Evolutionary conservation across 2,113 vertebrate genomes (phyloP).

Genomic region (Microtus oregoni): DNA sequence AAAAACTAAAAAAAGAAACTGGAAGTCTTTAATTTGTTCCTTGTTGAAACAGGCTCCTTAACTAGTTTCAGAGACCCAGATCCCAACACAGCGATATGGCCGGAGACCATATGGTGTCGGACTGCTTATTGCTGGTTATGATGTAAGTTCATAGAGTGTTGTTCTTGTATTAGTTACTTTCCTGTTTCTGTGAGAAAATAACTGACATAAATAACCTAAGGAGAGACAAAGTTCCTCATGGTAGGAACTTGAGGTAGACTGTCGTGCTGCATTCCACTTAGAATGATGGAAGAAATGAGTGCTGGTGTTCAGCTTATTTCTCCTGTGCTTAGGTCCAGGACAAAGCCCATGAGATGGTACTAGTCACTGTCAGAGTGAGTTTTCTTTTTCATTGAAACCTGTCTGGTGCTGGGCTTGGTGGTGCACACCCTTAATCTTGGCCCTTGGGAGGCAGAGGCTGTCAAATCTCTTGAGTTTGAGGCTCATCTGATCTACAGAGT

Average conservation of each 20-base stretch:
- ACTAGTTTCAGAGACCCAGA: constrained; percentile 94
- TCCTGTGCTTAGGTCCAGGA: background rate
- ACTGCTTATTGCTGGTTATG: constrained; percentile 97
- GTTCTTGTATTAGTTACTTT: background rate
- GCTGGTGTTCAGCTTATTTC: background rate
- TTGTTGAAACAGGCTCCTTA: constrained; percentile 83
- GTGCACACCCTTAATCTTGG: background rate
- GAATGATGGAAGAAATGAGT: no score
- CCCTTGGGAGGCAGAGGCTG: background rate
- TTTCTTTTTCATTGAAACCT: background rate
- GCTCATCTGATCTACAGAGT: background rate
- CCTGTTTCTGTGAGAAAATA: background rate
- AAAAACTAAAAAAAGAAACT: background rate
- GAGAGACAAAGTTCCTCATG: background rate
- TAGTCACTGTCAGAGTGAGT: background rate
- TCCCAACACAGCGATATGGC: constrained; percentile 98
- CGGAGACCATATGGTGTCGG: constrained; percentile 97
- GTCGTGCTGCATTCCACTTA: background rate
- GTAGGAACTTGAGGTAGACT: background rate
- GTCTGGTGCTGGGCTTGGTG: background rate
- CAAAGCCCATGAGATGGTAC: background rate
- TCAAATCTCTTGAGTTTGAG: background rate
- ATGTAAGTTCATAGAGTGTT: constrained; percentile 89
- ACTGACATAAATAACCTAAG: background rate
- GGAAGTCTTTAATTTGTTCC: constrained; percentile 47